phyloP scores from a whole-genome alignment of 2,113 vertebrate species.

The Amblyornis subalaris region DNA sequence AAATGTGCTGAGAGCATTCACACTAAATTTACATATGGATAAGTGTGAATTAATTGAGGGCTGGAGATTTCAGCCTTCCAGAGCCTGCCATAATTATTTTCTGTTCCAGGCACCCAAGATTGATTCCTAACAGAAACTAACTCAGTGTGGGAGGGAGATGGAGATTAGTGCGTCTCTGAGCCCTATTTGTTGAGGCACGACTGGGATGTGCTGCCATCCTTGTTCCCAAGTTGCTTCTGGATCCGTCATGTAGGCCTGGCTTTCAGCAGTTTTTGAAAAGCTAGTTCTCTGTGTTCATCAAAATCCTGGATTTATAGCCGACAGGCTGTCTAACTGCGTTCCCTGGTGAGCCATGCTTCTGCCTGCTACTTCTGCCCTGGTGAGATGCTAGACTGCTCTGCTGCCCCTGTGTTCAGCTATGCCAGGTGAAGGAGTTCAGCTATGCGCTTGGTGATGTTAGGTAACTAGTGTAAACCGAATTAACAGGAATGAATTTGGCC shows the following conservation, averaged over 20 bases:
- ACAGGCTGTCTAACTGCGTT: not conserved
- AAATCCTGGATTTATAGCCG: not conserved
- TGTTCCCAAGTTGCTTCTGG: not conserved
- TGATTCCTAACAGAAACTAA: not conserved
- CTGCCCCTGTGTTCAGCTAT: not conserved
- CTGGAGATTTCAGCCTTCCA: not conserved
- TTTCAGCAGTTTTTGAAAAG: not conserved
- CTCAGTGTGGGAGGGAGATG: not conserved
- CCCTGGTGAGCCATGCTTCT: rapidly evolving
- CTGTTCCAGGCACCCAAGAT: not conserved
- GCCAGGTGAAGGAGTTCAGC: no score
- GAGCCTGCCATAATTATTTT: not conserved
- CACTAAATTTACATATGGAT: not conserved
- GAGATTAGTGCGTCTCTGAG: not conserved
- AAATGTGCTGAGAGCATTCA: not conserved
- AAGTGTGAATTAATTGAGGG: not conserved
- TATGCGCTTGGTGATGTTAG: not conserved
- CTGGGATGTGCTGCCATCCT: not conserved
- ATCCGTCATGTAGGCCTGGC: not conserved
- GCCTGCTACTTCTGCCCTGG: not conserved
- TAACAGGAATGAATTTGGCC: not conserved
- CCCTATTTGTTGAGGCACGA: not conserved
- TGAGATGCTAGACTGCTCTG: not conserved
- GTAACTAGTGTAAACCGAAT: not conserved
- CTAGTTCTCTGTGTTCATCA: not conserved